phyloP scores from a whole-genome alignment of 2,797 vertebrate genomes.

The Megalops cyprinoides region DNA sequence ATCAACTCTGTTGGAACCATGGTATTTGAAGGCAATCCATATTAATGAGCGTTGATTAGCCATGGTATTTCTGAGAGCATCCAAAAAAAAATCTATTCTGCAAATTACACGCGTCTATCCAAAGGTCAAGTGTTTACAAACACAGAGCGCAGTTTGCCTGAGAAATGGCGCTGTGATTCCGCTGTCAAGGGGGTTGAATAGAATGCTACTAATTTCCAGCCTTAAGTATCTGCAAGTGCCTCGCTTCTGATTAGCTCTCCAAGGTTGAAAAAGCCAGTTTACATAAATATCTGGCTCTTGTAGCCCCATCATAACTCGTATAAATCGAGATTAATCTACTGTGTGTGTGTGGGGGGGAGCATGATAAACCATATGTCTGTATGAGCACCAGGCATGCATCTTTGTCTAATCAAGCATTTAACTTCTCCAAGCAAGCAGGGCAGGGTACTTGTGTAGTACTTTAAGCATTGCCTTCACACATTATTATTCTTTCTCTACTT shows the following conservation, averaged over 20 bases:
- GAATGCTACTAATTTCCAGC: slow-evolving; percentile 46
- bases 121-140: slow-evolving; percentile 58
- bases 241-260: slow-evolving; percentile 50
- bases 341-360: slow-evolving; percentile 20
- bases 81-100: slow-evolving; percentile 42
- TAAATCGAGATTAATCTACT: slow-evolving; percentile 38
- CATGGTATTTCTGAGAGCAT: slow-evolving; percentile 33
- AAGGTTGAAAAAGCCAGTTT: slow-evolving; percentile 44
- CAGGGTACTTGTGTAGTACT: too few species aligned
- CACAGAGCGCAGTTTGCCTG: slow-evolving; percentile 35
- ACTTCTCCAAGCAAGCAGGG: slow-evolving; percentile 23
- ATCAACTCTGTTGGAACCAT: not conserved
- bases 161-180: slow-evolving; percentile 41
- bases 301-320: slow-evolving; percentile 44
- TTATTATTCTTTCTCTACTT: not conserved
- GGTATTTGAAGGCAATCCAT: slow-evolving; percentile 36
- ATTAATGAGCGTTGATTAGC: slow-evolving; percentile 49
- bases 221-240: slow-evolving; percentile 48
- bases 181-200: slow-evolving; percentile 35
- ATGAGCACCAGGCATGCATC: slow-evolving; percentile 14
- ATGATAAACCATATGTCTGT: not conserved
- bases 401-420: slow-evolving; percentile 24
- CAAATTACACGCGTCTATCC: slow-evolving; percentile 45
- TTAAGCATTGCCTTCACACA: not conserved
- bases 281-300: slow-evolving; percentile 54